A percentile compares a stretch with the other conserved stretches of the same genome.
These are phyloP conservation scores for Hyalella azteca DNA, from an alignment of 2,888 invertebrate genomes.

Conservation along the genomic window DNA sequence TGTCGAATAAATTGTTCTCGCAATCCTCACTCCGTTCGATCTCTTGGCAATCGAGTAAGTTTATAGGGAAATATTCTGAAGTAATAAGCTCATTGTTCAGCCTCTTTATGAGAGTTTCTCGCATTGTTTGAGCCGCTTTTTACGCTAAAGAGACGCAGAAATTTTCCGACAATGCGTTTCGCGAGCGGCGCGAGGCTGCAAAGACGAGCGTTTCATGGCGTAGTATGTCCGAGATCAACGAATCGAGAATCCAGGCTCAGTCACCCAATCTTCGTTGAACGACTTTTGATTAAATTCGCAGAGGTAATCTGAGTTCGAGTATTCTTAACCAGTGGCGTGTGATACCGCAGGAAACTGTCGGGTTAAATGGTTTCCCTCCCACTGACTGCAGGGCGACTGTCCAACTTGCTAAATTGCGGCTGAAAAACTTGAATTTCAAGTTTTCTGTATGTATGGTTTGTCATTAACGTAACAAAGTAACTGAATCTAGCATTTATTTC, in stretches of 20 bases:
- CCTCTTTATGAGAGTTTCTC: not conserved
- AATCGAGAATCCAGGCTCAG: not conserved
- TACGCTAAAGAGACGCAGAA: constrained; percentile 5
- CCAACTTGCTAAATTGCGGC: no score
- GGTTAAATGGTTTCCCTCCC: not conserved
- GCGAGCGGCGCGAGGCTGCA: not conserved
- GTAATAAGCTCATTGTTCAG: constrained; percentile 9
- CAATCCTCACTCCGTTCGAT: constrained; percentile 18
- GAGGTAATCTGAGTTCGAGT: not conserved
- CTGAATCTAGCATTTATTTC: no score
- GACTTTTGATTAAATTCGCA: constrained; percentile 13
- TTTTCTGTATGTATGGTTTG: no score
- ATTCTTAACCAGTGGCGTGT: not conserved
- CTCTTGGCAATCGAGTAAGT: constrained; percentile 9
- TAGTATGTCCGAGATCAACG: not conserved
- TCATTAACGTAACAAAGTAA: no score
- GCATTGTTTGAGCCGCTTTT: not conserved
- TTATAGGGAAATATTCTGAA: constrained; percentile 10
- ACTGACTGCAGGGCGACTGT: no score
- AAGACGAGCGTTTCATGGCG: not conserved
- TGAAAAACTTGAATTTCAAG: no score
- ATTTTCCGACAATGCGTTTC: not conserved
- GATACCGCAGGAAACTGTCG: not conserved
- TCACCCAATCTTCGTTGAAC: not conserved
- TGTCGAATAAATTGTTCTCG: not conserved